Conservation (phyloP, 2,888 invertebrate species). For the Cheilosia scutellata region DNA sequence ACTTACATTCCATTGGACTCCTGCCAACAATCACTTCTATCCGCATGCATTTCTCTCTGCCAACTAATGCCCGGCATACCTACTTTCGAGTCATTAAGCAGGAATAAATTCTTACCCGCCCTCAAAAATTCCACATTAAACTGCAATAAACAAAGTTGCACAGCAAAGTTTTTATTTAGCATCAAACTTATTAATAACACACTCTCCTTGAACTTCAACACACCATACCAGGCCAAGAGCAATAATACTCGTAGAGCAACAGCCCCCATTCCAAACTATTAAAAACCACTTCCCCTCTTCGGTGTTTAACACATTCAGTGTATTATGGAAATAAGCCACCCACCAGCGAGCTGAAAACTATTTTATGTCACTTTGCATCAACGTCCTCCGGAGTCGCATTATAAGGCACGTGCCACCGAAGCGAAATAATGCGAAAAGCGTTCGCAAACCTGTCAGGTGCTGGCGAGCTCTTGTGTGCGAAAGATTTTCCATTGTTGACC, state of each 20-base stretch:
- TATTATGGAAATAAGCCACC: slow-evolving; percentile 73
- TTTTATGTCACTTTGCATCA: slow-evolving; percentile 73
- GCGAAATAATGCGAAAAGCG: slow-evolving; percentile 59
- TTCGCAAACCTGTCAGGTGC: slow-evolving; percentile 29
- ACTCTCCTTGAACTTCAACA: slow-evolving; percentile 71
- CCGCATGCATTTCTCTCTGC: background rate
- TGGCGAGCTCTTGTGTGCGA: slow-evolving; percentile 24
- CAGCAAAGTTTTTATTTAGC: slow-evolving; percentile 58
- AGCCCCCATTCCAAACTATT: slow-evolving; percentile 23
- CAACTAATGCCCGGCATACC: slow-evolving; percentile 5
- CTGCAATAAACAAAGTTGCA: slow-evolving; percentile 58
- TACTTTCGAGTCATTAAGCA: slow-evolving; percentile 37
- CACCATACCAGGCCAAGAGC: slow-evolving; percentile 55
- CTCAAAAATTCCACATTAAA: slow-evolving; percentile 27
- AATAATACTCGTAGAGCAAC: slow-evolving; percentile 23
- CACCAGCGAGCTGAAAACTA: slow-evolving; percentile 52
- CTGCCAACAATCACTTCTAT: background rate
- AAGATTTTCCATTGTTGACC: slow-evolving; percentile 34
- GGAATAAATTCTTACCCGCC: background rate
- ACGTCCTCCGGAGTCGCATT: slow-evolving; percentile 32
- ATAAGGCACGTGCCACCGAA: slow-evolving; percentile 65
- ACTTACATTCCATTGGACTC: background rate
- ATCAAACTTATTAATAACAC: slow-evolving; percentile 66
- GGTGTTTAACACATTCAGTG: slow-evolving; percentile 64
- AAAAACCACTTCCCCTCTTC: slow-evolving; percentile 53